Evolutionary conservation across 2,113 vertebrate species (phyloP), one percentile per base, ranked within the genome.

Genomic region (Ammodytes marinus): DNA sequence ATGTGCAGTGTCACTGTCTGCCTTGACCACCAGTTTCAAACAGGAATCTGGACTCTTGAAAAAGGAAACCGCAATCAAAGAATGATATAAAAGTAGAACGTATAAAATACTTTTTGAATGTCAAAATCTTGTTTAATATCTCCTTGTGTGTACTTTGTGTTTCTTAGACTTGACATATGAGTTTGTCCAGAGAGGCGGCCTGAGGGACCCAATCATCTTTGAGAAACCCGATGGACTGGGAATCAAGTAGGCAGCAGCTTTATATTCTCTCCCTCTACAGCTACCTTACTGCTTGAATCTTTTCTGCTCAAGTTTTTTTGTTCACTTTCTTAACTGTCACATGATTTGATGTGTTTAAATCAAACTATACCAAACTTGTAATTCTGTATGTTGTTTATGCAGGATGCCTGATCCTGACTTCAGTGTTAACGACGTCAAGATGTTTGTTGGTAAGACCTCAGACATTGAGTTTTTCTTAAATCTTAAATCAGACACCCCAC

Each of bases 371-470:
- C 9, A 43, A 6, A 45, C 12, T 4, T 43, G 4, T 58, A 37
- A 42, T 12, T 79, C 17, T 66, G 27, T 27, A 27, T 52, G 5
- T 75, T 19, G 82, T 91, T 85, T 27, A 8, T 77, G 14, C 87
- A 99, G 98, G 93, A 99, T 99, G 98, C 98, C 98, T 0, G 97
- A 98, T 78, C 93, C 96, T 0, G 96, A 97, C 87, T 99, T 99
- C 92, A 98, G 95, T 35, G 98, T 99, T 89, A 98, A 96, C 13
- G 98, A 99, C 6, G 98, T 99, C 79, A 98, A 99, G 88, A 95
- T 97, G 87, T 99, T 97, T 85, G 98, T 99, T 0, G 98, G 98
- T 98, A 94, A 97, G 97, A 57, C 53, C n/a, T 27, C 8, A 47
- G 27, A 50, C 40, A 52, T 10, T 0, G 17, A 8, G 35, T 39